phyloP scores from a whole-genome alignment of 2,888 invertebrate genomes.

The Drosophila nr. medialis region DNA sequence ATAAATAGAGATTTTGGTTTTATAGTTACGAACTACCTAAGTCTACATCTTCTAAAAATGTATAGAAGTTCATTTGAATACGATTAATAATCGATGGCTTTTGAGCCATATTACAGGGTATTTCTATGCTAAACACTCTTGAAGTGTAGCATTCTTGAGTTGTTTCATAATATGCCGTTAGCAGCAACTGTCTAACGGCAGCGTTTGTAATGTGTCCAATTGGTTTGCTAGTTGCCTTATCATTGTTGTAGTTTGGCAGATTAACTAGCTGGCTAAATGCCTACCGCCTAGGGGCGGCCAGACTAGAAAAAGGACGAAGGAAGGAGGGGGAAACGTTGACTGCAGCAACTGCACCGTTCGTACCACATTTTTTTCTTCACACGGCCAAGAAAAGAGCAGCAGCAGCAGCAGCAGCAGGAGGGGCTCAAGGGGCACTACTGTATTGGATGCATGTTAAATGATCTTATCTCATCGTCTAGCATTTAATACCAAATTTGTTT shows the following conservation, averaged over 20 bases:
- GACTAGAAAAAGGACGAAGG: neutral
- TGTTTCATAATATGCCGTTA: constrained; percentile 63
- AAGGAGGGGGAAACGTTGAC: neutral
- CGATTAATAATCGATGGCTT: neutral
- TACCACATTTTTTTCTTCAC: constrained; percentile 61
- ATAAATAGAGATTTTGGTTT: neutral
- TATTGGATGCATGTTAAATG: constrained; percentile 65
- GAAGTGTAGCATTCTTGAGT: constrained; percentile 5
- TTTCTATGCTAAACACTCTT: neutral
- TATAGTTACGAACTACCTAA: neutral
- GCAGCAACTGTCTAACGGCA: constrained; percentile 64
- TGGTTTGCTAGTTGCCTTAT: constrained; percentile 53
- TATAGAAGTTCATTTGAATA: neutral
- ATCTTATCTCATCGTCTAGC: constrained; percentile 79
- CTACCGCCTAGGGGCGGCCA: constrained; percentile 23
- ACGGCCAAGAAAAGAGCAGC: constrained; percentile 23
- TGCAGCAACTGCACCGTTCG: constrained; percentile 39
- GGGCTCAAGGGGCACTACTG: constrained; percentile 15
- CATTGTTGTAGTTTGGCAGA: constrained; percentile 48
- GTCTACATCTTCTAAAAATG: neutral
- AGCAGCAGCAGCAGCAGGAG: neutral
- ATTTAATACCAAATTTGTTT: constrained; percentile 83
- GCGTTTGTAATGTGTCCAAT: constrained; percentile 70
- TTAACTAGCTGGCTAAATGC: constrained; percentile 32
- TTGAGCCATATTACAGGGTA: neutral